Evolutionary conservation across 2,888 invertebrate genomes (phyloP), one percentile per base, ranked within the genome.

Genomic region (Strigamia crassipes): DNA sequence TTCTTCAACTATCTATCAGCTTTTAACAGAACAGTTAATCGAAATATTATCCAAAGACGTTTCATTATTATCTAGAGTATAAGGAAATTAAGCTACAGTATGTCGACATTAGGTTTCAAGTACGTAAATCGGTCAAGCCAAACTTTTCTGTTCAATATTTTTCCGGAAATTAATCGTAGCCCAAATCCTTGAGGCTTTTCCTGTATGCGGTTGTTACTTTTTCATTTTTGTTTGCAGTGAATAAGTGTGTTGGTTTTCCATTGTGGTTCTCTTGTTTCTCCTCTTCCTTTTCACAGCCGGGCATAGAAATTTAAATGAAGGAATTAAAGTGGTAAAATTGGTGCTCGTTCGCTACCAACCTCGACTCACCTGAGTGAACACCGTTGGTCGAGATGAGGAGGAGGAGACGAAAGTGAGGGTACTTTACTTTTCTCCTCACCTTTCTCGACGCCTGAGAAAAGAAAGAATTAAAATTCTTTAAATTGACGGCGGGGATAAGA

Each of bases 241-340:
- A 56, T 56, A 56, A 18, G 18, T 56, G 56, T 18, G 56, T 56
- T 56, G 56, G 56, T 56, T 18, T 56, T 56, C 56, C 56, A 56
- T 56, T 56, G 56, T 56, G 56, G 56, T 56, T 56, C 56, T 56
- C 56, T 18, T 56, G 56, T 56, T 56, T 56, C 56, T 56, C n/a
- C 8, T 56, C 56, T 18, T 56, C 21, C 56, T 56, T 56, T 18
- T n/a, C 56, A 56, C 56, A 56, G 4, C 56, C 56, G 56, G 56
- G 56, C 56, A 18, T 56, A 56, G 56, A 56, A 56, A 56, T 56
- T 56, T 56, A 56, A 56, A 56, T 56, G 56, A 56, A 56, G 18
- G 56, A 56, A 56, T 56, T 56, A 56, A 56, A 56, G 56, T 56
- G 56, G 56, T 56, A 56, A 56, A 56, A 56, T 56, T 56, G 56